Evolutionary conservation across 1,140 invertebrate species (phyloP).

Genomic region (Drosophila nigromelanica): DNA sequence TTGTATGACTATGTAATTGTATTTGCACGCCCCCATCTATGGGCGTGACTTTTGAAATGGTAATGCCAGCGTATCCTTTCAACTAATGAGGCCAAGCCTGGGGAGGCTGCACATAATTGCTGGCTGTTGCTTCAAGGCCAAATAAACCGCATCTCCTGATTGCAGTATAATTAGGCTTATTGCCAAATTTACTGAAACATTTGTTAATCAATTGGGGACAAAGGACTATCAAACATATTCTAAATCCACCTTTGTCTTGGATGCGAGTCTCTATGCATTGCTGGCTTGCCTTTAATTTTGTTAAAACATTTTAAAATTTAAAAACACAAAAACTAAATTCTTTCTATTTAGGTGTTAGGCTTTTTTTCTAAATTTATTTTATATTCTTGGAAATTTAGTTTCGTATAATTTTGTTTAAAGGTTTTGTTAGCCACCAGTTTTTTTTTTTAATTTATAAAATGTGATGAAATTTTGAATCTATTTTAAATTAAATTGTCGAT

Average conservation of each 20-base stretch:
- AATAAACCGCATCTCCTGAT: slow-evolving; percentile 27
- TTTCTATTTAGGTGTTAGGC: too few species aligned
- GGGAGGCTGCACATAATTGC: slow-evolving; percentile 52
- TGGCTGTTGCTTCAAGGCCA: slow-evolving; percentile 17
- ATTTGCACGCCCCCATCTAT: slow-evolving; percentile 47
- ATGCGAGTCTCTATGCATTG: too few species aligned
- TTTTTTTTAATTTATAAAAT: slow-evolving; percentile 16
- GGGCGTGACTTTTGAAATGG: slow-evolving; percentile 20
- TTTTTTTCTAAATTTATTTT: too few species aligned
- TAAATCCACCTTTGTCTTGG: too few species aligned
- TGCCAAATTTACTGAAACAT: slow-evolving; percentile 7
- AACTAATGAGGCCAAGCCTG: slow-evolving; percentile 61
- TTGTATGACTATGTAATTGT: slow-evolving; percentile 81
- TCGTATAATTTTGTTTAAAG: too few species aligned
- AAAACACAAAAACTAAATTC: too few species aligned
- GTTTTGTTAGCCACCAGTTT: too few species aligned
- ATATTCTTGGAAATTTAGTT: too few species aligned
- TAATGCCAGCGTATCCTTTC: slow-evolving; percentile 52
- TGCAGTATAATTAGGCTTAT: slow-evolving; percentile 40
- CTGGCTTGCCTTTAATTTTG: too few species aligned
- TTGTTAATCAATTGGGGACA: slow-evolving; percentile 11
- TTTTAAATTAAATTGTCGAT: background rate
- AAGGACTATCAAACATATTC: too few species aligned
- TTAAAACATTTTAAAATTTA: too few species aligned
- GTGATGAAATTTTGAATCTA: background rate